Conservation (phyloP, 1,140 invertebrate species). For the Phymastichus coffea region DNA sequence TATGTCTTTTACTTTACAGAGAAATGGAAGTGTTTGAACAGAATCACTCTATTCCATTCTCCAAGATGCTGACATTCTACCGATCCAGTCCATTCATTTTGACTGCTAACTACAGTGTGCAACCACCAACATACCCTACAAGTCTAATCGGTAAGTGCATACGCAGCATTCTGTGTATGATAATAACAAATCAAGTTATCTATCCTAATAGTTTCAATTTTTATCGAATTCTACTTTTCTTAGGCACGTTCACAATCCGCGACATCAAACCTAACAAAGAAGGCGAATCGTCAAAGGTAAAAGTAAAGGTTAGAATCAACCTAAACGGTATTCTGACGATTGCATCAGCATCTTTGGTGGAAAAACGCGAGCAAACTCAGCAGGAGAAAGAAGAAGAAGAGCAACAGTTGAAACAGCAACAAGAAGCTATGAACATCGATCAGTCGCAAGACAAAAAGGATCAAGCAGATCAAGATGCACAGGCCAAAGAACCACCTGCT, state of each 20-base stretch:
- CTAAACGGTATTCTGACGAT: slow-evolving; percentile 89
- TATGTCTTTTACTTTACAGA: slow-evolving; percentile 50
- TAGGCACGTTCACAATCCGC: slow-evolving; percentile 80
- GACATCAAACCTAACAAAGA: slow-evolving; percentile 83
- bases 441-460: slow-evolving; percentile 49
- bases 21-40: slow-evolving; percentile 81
- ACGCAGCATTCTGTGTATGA: no score
- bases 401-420: slow-evolving; percentile 52
- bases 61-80: slow-evolving; percentile 92
- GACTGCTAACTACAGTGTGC: slow-evolving; percentile 76
- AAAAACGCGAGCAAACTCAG: slow-evolving; percentile 73
- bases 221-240: slow-evolving; percentile 10
- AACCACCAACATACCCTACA: slow-evolving; percentile 72
- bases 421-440: slow-evolving; percentile 55
- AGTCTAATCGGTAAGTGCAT: slow-evolving; percentile 73
- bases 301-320: slow-evolving; percentile 93
- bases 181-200: no score
- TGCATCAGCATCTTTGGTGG: slow-evolving; percentile 79
- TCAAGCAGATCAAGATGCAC: slow-evolving; percentile 51
- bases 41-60: slow-evolving; percentile 88
- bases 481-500: slow-evolving; percentile 55
- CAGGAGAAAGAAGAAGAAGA: slow-evolving; percentile 60
- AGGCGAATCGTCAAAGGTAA: slow-evolving; percentile 89
- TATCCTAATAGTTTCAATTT: neutral
- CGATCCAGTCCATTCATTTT: slow-evolving; percentile 83